Base-by-base conservation (phyloP, 2,888 invertebrate genomes). In the Tanypteryx hageni region DNA sequence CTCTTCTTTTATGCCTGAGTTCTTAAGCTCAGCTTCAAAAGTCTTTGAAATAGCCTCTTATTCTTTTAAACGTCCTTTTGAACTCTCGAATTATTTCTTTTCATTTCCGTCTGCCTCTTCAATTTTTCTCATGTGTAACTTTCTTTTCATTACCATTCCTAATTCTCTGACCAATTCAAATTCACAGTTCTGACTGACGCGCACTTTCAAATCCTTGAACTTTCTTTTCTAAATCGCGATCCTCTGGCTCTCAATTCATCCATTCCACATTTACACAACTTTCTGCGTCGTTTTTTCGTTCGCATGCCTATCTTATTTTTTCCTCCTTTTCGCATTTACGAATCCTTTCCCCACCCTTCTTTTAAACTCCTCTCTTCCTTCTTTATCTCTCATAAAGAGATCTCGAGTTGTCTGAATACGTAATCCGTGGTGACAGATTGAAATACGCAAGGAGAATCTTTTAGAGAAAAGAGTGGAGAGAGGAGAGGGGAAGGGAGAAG, bases 331-430 rank as follows among this genome's bases (percentile, higher is more conserved):
- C n/a, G 11, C n/a, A 3, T n/a, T 16, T 18, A 0, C n/a, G n/a
- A n/a, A n/a, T n/a, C 5, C 76, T 0, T 27, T 18, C n/a, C 76
- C 18, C 18, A 4, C n/a, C n/a, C n/a, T 18, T 7, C 18, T 18
- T 76, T 76, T 76, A n/a, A 22, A n/a, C 9, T 27, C 10, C n/a
- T 3, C 22, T 76, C 76, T 18, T n/a, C 22, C 9, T n/a, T 76
- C n/a, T 76, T n/a, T n/a, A n/a, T n/a, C n/a, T 27, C 76, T 16
- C 76, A 22, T 22, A 76, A 27, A 27, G n/a, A 27, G 76, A n/a
- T 76, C 27, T 27, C 27, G 76, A 76, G 22, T 76, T 76, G 76
- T 76, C 76, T 76, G 76, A 76, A 76, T 76, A 22, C n/a, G n/a
- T n/a, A 76, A 0, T 9, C n/a, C n/a, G 76, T 27, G 76, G 76